phyloP scores from a whole-genome alignment of 2,888 invertebrate species.

The Sphecodes monilicornis region DNA sequence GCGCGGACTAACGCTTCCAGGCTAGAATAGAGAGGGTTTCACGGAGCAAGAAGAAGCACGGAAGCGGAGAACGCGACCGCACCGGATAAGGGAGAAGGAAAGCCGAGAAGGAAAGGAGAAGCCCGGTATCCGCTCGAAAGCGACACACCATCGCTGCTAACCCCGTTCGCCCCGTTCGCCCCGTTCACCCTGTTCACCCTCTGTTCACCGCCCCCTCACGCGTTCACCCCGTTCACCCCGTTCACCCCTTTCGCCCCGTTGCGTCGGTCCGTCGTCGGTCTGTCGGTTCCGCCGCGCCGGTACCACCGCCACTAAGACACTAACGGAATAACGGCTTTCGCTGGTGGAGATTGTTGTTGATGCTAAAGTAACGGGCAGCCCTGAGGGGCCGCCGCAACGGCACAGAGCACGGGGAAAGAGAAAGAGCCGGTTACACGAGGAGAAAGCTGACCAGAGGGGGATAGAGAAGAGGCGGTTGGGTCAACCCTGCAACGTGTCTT shows the following conservation, averaged over 20 bases:
- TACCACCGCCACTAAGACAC: conserved; percentile 79
- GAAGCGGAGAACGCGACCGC: conserved; percentile 37
- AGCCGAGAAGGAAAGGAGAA: conserved; percentile 48
- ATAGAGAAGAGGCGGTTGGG: conserved; percentile 65
- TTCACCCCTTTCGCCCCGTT: conserved; percentile 19
- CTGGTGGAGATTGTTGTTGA: conserved; percentile 84
- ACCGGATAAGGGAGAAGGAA: conserved; percentile 49
- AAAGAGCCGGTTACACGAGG: conserved; percentile 56
- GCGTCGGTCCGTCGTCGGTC: conserved; percentile 63
- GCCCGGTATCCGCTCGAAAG: conserved; percentile 63
- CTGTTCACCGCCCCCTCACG: too few species aligned
- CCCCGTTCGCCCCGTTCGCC: conserved; percentile 51
- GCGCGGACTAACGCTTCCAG: conserved; percentile 11
- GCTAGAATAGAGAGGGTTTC: conserved; percentile 45
- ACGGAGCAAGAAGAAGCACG: conserved; percentile 44
- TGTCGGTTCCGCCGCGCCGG: conserved; percentile 54
- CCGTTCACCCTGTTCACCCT: neutral
- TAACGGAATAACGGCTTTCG: conserved; percentile 82
- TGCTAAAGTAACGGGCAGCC: conserved; percentile 82
- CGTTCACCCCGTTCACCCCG: conserved; percentile 46
- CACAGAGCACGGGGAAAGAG: conserved; percentile 31
- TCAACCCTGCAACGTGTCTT: conserved; percentile 81
- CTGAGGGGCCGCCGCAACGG: conserved; percentile 69
- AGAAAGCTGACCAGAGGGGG: conserved; percentile 65
- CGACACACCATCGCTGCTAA: conserved; percentile 57